Evolutionary conservation across 37 sponge, comb jelly and placozoan genomes (phyloP), one percentile per base, ranked within the genome.

Genomic region (Aphrocallistes beatrix): DNA sequence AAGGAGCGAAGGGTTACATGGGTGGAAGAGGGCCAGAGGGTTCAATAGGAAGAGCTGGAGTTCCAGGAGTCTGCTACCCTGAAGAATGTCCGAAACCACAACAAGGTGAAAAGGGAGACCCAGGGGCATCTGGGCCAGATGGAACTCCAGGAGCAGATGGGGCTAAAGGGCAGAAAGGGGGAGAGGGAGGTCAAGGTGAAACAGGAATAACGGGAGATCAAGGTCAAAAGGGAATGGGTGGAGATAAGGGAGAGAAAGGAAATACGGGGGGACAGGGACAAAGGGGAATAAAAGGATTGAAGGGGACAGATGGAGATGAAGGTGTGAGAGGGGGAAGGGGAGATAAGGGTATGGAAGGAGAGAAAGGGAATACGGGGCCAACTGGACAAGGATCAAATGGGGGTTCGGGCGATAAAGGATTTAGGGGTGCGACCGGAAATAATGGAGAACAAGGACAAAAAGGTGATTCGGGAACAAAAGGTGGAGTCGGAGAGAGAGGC

Each of bases 21-120:
- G 75, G 75, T 6, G 10, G 28, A 28, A 60, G 75, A 13, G 75
- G 75, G 8, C 75, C 10, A 60, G 75, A 60, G n/a, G 75, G 75
- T 25, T 6, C 8, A 21, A 19, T 60, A 30, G 75, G 75, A 3
- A 60, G 75, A 30, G 28, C 75, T 25, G 75, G 75, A 13, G 28
- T 60, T 25, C 75, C 75, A 6, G 75, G 75, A 3, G n/a, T 60
- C 34, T 60, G 75, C n/a, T 60, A 60, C 21, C 75, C 75, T 3
- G 75, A 60, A 28, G 75, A 60, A 60, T 60, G 75, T 28, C 75
- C 75, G 3, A 60, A 60, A 60, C 75, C 75, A 60, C 32, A 60
- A 28, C 10, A 8, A 13, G 75, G 75, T 21, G 21, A 3, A 60
- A 60, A 60, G 75, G 75, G 75, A 6, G 17, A 60, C 10, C 25